These are phyloP conservation scores for Morus bassanus DNA, from an alignment of 2,797 vertebrate species.

Conservation along the genomic window DNA sequence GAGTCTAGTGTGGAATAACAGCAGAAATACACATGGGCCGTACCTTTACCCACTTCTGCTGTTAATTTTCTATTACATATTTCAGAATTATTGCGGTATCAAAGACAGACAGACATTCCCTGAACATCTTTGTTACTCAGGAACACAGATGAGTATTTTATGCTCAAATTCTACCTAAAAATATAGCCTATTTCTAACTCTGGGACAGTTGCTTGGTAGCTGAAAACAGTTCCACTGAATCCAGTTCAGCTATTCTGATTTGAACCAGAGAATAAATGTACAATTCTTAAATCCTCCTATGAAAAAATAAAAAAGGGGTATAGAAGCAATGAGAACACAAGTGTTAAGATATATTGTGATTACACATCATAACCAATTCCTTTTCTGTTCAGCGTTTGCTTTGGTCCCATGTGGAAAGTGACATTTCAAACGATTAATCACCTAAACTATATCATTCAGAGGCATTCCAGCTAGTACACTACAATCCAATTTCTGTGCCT, in stretches of 20 bases:
- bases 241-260: background rate
- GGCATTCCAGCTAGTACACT: background rate
- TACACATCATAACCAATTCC: background rate
- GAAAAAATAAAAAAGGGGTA: background rate
- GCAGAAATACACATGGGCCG: background rate
- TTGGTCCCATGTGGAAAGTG: background rate
- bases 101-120: background rate
- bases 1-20: background rate
- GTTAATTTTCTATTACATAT: background rate
- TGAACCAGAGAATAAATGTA: background rate
- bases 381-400: background rate
- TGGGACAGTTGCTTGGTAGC: fast-evolving
- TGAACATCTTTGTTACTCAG: background rate
- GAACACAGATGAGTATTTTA: background rate
- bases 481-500: background rate
- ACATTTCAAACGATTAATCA: background rate
- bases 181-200: background rate
- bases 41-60: background rate
- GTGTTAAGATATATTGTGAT: background rate
- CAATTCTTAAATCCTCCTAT: background rate
- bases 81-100: background rate
- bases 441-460: background rate
- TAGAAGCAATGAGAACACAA: background rate
- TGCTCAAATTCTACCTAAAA: background rate
- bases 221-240: background rate